Base-by-base conservation (phyloP, 2,888 invertebrate genomes). In the Polylopha cassiicola region DNA sequence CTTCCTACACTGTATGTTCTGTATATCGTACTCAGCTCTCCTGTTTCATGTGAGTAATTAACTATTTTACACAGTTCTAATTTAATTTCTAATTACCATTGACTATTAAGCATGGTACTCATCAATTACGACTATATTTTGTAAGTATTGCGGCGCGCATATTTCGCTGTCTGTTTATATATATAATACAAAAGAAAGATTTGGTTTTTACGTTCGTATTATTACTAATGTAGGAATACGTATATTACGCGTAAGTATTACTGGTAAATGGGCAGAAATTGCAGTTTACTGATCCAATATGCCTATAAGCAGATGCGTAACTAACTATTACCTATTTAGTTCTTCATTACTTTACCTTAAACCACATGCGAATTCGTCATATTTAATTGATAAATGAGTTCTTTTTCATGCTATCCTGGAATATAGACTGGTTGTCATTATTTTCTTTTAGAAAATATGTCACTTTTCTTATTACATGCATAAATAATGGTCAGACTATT, bases 1-100 rank as follows among this genome's bases (percentile, higher is more conserved):
- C 66, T 68, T 70, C 63, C 77, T 70, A 68, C 67, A 62, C 66
- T 80, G 58, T 77, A 74, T 80, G 73, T 84, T 72, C 67, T 78
- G 68, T 79, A 65, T 78, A 71, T 74, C 61, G 71, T 67, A 61
- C 61, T 74, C 53, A 71, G 66, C 67, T 69, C 68, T 75, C 67
- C 73, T 49, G 68, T 73, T 73, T 68, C 72, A 55, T 80, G 84
- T 85, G 55, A 76, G 84, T 73, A 58, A 53, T 53, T 44, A 46
- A 46, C 43, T 47, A 48, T 31, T 36, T 36, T 27, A 39, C 16
- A 9, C 29, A 28, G 37, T 33, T 41, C 23, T 27, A 41, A 41
- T 41, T 34, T 23, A 26, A 30, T 24, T 9, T 36, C 20, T 23
- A 24, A 30, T 28, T 36, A 4, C 30, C 36, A 36, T 23, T 18